A percentile compares a stretch with the other conserved stretches of the same genome.
Evolutionary conservation across 2,113 vertebrate species (phyloP).

Genomic region (Cynopterus brachyotis): DNA sequence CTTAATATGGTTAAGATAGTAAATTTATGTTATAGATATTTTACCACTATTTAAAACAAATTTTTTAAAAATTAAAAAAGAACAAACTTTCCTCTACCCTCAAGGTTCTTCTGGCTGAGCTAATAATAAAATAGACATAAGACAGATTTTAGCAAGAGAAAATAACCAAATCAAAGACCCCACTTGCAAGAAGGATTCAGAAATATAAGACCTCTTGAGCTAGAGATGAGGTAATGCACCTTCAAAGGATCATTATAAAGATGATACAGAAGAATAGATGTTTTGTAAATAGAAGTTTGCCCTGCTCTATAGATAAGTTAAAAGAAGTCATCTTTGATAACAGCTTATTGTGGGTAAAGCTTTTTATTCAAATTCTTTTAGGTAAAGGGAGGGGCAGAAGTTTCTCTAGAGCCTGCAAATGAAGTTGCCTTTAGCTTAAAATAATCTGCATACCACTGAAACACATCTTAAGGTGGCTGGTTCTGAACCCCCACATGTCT

Average conservation of each 20-base stretch:
- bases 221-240: too few relatives aligned
- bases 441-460: background rate
- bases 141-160: too few relatives aligned
- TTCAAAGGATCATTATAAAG: too few relatives aligned
- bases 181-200: too few relatives aligned
- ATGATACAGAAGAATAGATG: background rate
- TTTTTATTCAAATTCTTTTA: background rate
- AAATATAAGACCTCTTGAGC: too few relatives aligned
- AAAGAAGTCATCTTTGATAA: background rate
- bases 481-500: background rate
- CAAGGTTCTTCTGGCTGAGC: too few relatives aligned
- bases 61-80: background rate
- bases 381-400: background rate
- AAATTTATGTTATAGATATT: background rate
- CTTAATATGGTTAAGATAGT: background rate
- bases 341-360: background rate
- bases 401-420: background rate
- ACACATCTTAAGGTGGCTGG: too few relatives aligned
- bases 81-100: too few relatives aligned
- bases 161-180: too few relatives aligned
- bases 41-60: background rate
- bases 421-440: background rate
- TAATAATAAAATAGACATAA: too few relatives aligned
- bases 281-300: background rate
- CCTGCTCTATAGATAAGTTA: background rate